Base-by-base conservation (phyloP, 2,797 vertebrate species). In the Neoniphon sammara region DNA sequence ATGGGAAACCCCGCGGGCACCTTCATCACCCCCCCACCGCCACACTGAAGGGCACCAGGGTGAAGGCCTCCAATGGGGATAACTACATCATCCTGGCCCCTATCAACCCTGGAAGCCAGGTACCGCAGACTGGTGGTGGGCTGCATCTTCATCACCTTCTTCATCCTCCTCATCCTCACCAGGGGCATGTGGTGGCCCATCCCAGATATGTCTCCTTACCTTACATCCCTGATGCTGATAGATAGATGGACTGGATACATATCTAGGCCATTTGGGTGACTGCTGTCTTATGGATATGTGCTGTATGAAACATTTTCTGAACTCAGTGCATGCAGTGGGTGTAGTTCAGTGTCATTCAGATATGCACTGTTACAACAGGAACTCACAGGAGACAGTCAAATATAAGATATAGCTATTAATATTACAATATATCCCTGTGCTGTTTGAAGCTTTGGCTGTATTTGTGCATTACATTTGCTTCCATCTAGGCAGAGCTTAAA, bases 71-170 rank as follows among this genome's bases (percentile, higher is more conserved):
- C 15, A 93, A 94, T 3, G 90, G 95, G 0, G 97, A 98, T 92
- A 95, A 97, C 94, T 97, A 98, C 89, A 98, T 98, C 93, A 97
- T 98, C 90, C 91, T 98, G 67, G 94, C 97, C 0, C 97, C 97
- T 11, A 88, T 98, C 91, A 96, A 95, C 62, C 95, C 96, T 0
- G 96, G 96, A 87, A 96, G 96, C 92, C 97, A 98, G 97, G 97
- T 98, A 96, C 84, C 89, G 58, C 90, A 91, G 87, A 74, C 78
- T 73, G 87, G 88, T 88, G 91, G 87, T 50, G 93, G 90, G 85
- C 90, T 92, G 83, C 91, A 92, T 81, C 87, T 92, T 88, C 91
- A 92, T 91, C 91, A 91, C 82, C 92, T 90, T 50, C 88, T 91
- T 58, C 90, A 81, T 78, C 89, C 89, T 82, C 87, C 89, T 77